Conservation (phyloP, 2,888 invertebrate genomes). For the Leistus spinibarbis region DNA sequence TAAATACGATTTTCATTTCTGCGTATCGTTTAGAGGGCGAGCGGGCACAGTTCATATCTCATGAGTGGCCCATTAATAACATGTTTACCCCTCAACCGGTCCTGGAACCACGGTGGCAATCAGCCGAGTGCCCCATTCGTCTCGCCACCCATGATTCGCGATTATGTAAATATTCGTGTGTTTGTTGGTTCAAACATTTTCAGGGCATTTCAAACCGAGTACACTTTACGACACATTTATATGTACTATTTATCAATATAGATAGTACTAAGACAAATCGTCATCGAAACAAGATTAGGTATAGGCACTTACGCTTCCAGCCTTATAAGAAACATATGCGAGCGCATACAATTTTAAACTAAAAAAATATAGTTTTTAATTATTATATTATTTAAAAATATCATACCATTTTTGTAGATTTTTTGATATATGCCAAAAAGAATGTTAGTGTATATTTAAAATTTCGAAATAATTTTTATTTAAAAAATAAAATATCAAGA, state of each 20-base stretch:
- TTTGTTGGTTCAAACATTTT: constrained; percentile 7
- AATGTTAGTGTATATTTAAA: too few species aligned
- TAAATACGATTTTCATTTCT: neutral
- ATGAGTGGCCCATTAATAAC: constrained; percentile 49
- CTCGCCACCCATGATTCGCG: constrained; percentile 40
- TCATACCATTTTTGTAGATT: too few species aligned
- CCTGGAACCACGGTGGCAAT: constrained; percentile 42
- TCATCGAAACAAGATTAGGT: too few species aligned
- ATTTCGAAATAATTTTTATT: too few species aligned
- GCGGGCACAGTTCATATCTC: constrained; percentile 47
- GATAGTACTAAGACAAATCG: too few species aligned
- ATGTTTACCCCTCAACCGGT: constrained; percentile 16
- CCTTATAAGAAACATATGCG: too few species aligned
- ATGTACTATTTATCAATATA: constrained; percentile 7
- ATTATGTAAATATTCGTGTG: constrained; percentile 32
- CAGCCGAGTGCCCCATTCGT: constrained; percentile 47
- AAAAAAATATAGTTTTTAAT: too few species aligned
- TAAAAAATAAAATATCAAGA: too few species aligned
- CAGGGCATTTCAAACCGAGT: constrained; percentile 9
- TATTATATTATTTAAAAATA: too few species aligned
- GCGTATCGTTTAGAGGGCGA: neutral
- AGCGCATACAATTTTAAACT: too few species aligned
- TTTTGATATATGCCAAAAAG: too few species aligned
- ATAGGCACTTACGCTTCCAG: too few species aligned
- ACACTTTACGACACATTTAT: constrained; percentile 7